These are phyloP conservation scores for Lacerta bilineata DNA, from an alignment of 2,797 vertebrate species.

Conservation along the genomic window DNA sequence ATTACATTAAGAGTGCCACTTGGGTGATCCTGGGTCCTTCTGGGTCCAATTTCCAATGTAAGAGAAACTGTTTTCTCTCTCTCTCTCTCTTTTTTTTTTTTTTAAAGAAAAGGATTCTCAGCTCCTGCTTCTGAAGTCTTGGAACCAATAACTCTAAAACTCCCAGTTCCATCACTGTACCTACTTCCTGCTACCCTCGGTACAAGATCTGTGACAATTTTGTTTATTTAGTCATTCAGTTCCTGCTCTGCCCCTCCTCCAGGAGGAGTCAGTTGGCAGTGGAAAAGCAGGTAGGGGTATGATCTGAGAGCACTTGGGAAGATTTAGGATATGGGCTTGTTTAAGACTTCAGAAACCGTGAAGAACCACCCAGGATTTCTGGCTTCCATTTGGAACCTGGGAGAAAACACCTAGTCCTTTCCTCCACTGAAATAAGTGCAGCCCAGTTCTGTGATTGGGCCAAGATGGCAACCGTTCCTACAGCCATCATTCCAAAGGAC, in stretches of 20 bases:
- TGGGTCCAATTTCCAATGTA: neutral
- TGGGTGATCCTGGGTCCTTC: neutral
- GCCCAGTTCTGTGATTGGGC: neutral
- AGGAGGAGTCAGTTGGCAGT: neutral
- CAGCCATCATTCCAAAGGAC: neutral
- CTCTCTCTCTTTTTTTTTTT: neutral
- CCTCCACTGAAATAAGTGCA: neutral
- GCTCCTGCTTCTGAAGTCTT: neutral
- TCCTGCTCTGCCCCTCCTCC: neutral
- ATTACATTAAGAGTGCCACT: neutral
- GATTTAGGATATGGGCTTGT: neutral
- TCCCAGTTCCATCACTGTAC: neutral
- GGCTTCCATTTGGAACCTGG: neutral
- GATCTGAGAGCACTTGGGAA: neutral
- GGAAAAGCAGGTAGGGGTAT: neutral
- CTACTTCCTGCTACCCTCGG: neutral
- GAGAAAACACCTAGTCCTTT: neutral
- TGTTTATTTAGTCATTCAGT: no score
- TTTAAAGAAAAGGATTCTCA: no score
- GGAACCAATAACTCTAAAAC: neutral
- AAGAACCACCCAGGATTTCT: neutral
- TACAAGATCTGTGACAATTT: neutral
- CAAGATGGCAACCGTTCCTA: neutral
- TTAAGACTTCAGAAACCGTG: neutral
- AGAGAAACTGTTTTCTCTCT: neutral